Conservation (phyloP, 2,113 vertebrate species). For the Tychaedon coryphoeus region DNA sequence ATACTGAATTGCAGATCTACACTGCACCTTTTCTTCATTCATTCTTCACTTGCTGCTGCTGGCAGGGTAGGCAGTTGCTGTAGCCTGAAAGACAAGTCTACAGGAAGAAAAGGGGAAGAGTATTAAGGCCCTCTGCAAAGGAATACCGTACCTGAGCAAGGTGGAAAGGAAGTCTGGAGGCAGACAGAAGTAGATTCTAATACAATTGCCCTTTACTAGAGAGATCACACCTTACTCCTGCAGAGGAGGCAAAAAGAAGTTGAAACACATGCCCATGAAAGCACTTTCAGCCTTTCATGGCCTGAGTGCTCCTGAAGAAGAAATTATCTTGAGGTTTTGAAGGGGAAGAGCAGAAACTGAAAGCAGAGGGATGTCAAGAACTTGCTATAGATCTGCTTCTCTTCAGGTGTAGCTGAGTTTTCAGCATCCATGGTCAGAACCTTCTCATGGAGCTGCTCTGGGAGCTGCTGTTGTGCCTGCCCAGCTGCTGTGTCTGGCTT, state of each 20-base stretch:
- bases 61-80: not conserved
- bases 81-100: not conserved
- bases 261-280: not conserved
- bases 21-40: not conserved
- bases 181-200: not conserved
- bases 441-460: not conserved
- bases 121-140: not conserved
- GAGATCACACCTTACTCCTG: not conserved
- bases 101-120: not conserved
- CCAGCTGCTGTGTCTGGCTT: not conserved
- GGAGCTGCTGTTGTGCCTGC: fast-evolving
- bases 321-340: not conserved
- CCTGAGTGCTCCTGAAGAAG: not conserved
- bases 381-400: not conserved
- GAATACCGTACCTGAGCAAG: not conserved
- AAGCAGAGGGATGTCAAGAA: not conserved
- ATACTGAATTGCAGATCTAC: not conserved
- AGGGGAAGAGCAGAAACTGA: not conserved
- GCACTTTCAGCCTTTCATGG: not conserved
- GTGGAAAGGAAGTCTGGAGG: not conserved
- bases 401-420: not conserved
- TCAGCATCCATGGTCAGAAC: not conserved
- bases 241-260: not conserved
- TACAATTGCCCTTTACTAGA: not conserved
- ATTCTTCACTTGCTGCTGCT: not conserved